Base-by-base conservation (phyloP, 2,797 vertebrate genomes). In the Steatocranus sp. region DNA sequence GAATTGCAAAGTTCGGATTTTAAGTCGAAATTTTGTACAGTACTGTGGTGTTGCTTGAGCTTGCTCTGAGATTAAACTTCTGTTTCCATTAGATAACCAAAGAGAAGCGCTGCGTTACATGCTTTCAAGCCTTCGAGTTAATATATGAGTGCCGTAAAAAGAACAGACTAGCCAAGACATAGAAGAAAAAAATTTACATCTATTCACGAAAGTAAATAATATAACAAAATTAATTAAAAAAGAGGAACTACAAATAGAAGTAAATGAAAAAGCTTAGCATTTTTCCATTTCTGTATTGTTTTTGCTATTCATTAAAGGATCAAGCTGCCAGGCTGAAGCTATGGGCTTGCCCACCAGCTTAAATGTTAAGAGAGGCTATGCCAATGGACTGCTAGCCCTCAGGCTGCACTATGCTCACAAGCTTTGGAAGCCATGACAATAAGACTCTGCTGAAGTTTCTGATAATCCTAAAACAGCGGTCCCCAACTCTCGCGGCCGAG, bases 91-190 rank as follows among this genome's bases (percentile, higher is more conserved):
- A 87, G 81, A 79, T 80, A 82, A 86, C 91, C 79, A 80, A 84
- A 85, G 85, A 89, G 90, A 92, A 88, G 93, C n/a, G 77, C 83
- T 89, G 86, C 83, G 87, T 92, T 88, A 91, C 91, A 90, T 83
- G 68, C 83, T 91, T 85, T 88, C 63, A 83, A 83, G 85, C 78
- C 82, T 87, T 11, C 5, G 36, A 82, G 82, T 90, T 93, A 18
- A 70, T 70, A 70, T 46, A 18, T 18, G 25, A 73, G 68, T 30
- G 43, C 25, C 43, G 2, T 73, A 30, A 73, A 68, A 73, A 48
- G 68, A 73, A 49, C 27, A 49, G 17, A 49, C 7, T 3, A 73
- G 10, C 66, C 6, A 48, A 48, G 25, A 18, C 15, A 73, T 12
- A 48, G 46, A 48, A n/a, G 12, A 68, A 73, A 30, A 73, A 49